These are phyloP conservation scores for Pammene aurita DNA, from an alignment of 2,888 invertebrate genomes.

Conservation along the genomic window DNA sequence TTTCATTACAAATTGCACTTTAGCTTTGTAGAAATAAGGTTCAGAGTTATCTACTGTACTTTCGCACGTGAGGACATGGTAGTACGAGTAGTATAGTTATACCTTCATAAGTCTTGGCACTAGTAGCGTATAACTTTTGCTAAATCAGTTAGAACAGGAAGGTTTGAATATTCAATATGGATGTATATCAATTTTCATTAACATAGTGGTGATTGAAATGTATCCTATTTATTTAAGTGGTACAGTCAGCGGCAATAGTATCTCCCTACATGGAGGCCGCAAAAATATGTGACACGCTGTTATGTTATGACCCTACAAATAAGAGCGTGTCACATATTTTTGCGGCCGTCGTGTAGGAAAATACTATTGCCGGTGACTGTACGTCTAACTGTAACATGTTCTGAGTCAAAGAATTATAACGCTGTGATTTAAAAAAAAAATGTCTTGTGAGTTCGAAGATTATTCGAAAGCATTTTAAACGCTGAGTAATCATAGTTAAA, in stretches of 20 bases:
- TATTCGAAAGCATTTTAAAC: neutral
- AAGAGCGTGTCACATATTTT: too few species aligned
- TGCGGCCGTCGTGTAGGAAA: too few species aligned
- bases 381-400: constrained; percentile 10
- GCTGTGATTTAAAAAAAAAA: neutral
- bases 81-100: neutral
- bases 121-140: constrained; percentile 15
- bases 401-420: neutral
- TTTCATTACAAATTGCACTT: neutral
- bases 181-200: constrained; percentile 21
- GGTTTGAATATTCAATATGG: constrained; percentile 19
- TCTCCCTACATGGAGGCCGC: too few species aligned
- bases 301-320: too few species aligned
- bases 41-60: neutral
- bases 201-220: constrained; percentile 26
- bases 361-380: too few species aligned
- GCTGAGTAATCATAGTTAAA: neutral
- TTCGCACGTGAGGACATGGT: neutral
- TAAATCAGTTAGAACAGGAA: constrained; percentile 5
- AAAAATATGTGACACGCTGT: too few species aligned
- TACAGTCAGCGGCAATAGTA: too few species aligned
- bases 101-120: constrained; percentile 5
- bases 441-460: neutral
- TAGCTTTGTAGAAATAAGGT: neutral
- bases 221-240: constrained; percentile 15